phyloP scores from a whole-genome alignment of 2,113 vertebrate genomes.

The Platysternon megacephalum region DNA sequence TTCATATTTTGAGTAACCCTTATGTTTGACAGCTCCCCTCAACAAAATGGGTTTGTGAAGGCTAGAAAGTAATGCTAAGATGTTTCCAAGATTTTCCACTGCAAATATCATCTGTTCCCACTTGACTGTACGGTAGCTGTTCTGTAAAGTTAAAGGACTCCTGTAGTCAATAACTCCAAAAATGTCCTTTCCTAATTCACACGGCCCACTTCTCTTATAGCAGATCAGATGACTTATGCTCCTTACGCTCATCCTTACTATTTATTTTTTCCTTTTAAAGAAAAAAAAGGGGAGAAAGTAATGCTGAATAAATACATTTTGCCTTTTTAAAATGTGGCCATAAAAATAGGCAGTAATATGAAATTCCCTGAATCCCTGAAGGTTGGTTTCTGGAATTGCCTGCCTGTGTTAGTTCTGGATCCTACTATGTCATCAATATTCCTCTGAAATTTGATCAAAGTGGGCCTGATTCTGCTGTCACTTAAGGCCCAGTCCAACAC shows the following conservation, averaged over 20 bases:
- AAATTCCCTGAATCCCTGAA: background rate
- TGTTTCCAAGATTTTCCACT: background rate
- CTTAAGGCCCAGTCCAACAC: background rate
- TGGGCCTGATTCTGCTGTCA: background rate
- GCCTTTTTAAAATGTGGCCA: background rate
- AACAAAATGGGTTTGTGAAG: conserved; percentile 25
- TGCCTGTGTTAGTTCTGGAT: background rate
- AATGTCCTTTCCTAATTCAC: background rate
- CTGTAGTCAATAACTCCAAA: background rate
- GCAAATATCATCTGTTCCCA: background rate
- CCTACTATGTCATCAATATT: background rate
- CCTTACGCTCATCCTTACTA: background rate
- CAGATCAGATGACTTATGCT: background rate
- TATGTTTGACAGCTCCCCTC: background rate
- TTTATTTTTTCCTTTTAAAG: background rate
- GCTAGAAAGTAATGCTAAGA: background rate
- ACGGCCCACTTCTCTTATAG: background rate
- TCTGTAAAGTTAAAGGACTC: background rate
- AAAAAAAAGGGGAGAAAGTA: conserved; percentile 18
- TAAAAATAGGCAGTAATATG: background rate
- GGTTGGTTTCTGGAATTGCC: background rate
- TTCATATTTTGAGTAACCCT: background rate
- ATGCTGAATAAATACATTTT: background rate
- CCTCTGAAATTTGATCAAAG: background rate
- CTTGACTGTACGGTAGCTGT: background rate